Evolutionary conservation across 2,888 invertebrate species (phyloP).

Genomic region (Agrotis ipsilon): DNA sequence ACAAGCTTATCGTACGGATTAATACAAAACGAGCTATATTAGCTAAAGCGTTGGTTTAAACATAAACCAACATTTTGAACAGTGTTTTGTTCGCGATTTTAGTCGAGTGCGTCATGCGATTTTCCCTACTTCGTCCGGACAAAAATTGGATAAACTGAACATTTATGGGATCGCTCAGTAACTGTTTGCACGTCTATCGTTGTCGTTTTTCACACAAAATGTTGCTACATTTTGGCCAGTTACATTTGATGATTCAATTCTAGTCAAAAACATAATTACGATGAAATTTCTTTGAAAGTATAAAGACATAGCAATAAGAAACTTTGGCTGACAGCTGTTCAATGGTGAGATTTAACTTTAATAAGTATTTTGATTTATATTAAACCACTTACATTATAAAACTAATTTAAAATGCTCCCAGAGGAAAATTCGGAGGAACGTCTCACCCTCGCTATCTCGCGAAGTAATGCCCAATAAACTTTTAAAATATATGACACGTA

Average conservation of each 20-base stretch:
- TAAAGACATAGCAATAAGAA: constrained; percentile 32
- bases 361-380: constrained; percentile 62
- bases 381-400: constrained; percentile 55
- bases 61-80: constrained; percentile 37
- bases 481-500: constrained; percentile 68
- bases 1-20: constrained; percentile 52
- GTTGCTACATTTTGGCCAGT: constrained; percentile 7
- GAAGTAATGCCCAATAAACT: constrained; percentile 63
- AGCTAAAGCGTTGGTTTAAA: constrained; percentile 50
- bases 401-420: constrained; percentile 58
- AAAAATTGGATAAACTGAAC: constrained; percentile 51
- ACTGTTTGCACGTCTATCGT: constrained; percentile 31
- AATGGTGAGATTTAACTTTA: constrained; percentile 54
- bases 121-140: constrained; percentile 28
- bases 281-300: background rate
- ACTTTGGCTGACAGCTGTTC: constrained; percentile 52
- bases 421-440: constrained; percentile 41
- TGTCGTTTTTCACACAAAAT: constrained; percentile 20
- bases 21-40: constrained; percentile 48
- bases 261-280: constrained; percentile 8
- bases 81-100: constrained; percentile 34
- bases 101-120: constrained; percentile 33
- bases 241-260: constrained; percentile 5
- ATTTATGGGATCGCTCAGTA: constrained; percentile 48
- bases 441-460: constrained; percentile 56